Conservation (phyloP, 1,140 invertebrate genomes). For the Papilio glaucus region DNA sequence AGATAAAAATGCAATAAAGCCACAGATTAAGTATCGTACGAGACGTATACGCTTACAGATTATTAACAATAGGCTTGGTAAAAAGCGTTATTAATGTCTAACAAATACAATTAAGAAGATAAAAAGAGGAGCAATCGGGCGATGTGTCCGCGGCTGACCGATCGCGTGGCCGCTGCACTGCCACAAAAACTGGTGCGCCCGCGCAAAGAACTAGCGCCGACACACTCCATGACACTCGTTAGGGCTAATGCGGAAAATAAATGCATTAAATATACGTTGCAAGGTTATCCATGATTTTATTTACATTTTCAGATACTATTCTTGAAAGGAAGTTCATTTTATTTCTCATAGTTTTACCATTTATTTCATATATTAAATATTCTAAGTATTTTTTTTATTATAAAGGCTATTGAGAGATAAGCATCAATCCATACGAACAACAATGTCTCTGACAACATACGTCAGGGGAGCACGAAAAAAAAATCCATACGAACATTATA, state of each 20-base stretch:
- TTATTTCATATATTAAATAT: too few species aligned
- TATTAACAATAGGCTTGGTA: slow-evolving; percentile 10
- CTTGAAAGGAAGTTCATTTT: background rate
- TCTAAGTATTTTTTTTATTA: too few species aligned
- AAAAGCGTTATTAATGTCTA: slow-evolving; percentile 26
- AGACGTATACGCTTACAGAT: slow-evolving; percentile 7
- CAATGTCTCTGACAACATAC: too few species aligned
- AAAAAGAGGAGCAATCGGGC: slow-evolving; percentile 3
- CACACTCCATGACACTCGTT: slow-evolving; percentile 33
- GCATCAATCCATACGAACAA: too few species aligned
- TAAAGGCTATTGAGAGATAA: too few species aligned
- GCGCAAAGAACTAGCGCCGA: slow-evolving; percentile 23
- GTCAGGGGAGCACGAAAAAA: too few species aligned
- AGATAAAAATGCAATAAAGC: background rate
- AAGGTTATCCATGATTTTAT: slow-evolving; percentile 13
- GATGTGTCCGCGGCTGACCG: slow-evolving; percentile 10
- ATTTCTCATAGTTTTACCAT: too few species aligned
- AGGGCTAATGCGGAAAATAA: slow-evolving; percentile 34
- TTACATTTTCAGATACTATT: background rate
- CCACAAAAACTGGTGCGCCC: slow-evolving; percentile 9
- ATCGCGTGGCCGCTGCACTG: slow-evolving; percentile 22
- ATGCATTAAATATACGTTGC: slow-evolving; percentile 20
- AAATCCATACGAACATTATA: too few species aligned
- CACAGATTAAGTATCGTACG: background rate
- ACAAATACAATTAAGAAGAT: slow-evolving; percentile 12